phyloP scores from a whole-genome alignment of 2,113 vertebrate genomes.

The Pseudonaja textilis region DNA sequence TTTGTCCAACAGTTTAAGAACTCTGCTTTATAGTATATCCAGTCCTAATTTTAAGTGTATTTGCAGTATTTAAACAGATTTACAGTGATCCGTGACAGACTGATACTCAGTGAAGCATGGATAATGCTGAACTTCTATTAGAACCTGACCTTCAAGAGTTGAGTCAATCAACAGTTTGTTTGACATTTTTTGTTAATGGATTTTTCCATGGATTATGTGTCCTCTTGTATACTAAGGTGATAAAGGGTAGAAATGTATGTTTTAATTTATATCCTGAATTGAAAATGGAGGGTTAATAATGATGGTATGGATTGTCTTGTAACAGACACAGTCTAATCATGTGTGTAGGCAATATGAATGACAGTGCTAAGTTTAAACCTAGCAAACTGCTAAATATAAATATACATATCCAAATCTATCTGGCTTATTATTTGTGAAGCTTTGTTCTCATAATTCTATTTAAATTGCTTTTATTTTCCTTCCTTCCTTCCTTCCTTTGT shows the following conservation, averaged over 20 bases:
- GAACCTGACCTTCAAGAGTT: conserved; percentile 53
- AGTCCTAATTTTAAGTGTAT: conserved; percentile 21
- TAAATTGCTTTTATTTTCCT: conserved; percentile 20
- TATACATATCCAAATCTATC: conserved; percentile 26
- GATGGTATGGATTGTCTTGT: conserved; percentile 51
- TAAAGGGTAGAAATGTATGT: conserved; percentile 1
- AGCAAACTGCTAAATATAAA: conserved; percentile 30
- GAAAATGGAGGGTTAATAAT: background rate
- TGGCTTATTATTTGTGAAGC: background rate
- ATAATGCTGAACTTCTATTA: conserved; percentile 37
- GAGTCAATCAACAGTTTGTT: conserved; percentile 44
- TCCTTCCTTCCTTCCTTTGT: background rate
- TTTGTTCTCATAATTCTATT: conserved; percentile 30
- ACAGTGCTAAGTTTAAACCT: conserved; percentile 44
- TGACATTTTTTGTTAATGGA: conserved; percentile 48
- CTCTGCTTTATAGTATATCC: conserved; percentile 14
- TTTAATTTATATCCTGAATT: background rate
- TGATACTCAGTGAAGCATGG: conserved; percentile 27
- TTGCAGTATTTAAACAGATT: conserved; percentile 37
- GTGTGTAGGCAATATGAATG: conserved; percentile 41
- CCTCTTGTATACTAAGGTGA: conserved; percentile 43
- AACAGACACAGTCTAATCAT: conserved; percentile 48
- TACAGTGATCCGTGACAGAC: conserved; percentile 19
- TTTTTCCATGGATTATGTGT: conserved; percentile 47
- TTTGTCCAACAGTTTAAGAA: background rate